Evolutionary conservation across 2,797 vertebrate species (phyloP).

Genomic region (Syndactyla subalaris): DNA sequence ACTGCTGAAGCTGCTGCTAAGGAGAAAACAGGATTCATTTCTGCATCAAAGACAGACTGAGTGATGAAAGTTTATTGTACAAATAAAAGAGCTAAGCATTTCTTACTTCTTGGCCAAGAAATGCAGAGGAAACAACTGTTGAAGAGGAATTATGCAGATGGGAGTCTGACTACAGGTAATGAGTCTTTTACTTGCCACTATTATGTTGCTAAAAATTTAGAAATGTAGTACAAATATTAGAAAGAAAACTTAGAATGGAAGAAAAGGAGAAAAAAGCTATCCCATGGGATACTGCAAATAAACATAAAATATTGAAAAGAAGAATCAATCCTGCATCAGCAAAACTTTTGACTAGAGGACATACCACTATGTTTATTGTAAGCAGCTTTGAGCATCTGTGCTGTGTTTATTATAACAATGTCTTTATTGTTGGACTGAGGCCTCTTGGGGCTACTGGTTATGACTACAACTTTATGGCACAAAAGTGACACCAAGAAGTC

Average conservation of each 20-base stretch:
- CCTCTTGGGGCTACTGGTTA: conserved; percentile 7
- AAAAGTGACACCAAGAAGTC: conserved; percentile 2
- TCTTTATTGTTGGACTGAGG: conserved; percentile 8
- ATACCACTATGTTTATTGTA: not conserved
- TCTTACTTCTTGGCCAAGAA: not conserved
- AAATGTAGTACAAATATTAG: not conserved
- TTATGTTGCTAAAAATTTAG: not conserved
- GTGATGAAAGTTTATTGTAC: not conserved
- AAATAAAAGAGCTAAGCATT: not conserved
- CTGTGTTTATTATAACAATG: conserved; percentile 32
- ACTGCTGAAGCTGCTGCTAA: not conserved
- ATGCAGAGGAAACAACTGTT: not conserved
- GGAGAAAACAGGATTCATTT: not conserved
- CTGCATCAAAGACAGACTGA: not conserved
- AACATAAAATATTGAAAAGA: not conserved
- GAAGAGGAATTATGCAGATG: not conserved
- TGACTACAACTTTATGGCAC: not conserved
- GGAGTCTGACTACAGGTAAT: not conserved
- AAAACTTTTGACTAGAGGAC: not conserved
- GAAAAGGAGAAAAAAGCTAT: not conserved
- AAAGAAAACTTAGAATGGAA: not conserved
- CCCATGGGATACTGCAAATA: not conserved
- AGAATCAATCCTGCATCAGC: not conserved
- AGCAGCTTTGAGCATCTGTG: conserved; percentile 33
- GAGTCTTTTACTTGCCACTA: not conserved